These are phyloP conservation scores for Natrix natrix DNA, from an alignment of 2,797 vertebrate genomes.

Conservation along the genomic window DNA sequence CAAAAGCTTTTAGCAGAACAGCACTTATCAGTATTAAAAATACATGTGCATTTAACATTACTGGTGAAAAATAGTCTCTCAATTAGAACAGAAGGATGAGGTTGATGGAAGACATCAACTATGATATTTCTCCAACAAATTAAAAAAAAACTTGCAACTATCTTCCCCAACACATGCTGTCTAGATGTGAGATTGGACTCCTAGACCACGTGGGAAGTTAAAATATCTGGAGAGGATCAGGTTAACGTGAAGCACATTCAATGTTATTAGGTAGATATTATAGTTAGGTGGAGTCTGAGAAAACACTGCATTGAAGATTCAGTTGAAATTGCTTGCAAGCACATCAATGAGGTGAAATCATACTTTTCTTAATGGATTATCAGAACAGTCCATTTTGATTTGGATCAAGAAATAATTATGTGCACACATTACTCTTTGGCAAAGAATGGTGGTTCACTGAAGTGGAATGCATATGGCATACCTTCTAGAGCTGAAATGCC, in stretches of 20 bases:
- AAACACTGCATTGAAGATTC: background rate
- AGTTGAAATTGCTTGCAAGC: background rate
- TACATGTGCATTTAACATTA: background rate
- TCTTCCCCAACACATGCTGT: background rate
- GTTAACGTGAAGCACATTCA: background rate
- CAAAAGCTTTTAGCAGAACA: background rate
- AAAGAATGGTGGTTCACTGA: background rate
- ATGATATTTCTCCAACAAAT: background rate
- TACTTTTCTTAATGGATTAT: background rate
- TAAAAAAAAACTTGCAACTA: background rate
- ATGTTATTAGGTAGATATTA: background rate
- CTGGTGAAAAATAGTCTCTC: background rate
- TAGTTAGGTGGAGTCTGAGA: background rate
- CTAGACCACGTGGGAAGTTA: background rate
- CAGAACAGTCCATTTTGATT: background rate
- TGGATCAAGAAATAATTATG: background rate
- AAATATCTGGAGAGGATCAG: background rate
- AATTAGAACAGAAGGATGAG: background rate
- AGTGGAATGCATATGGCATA: background rate
- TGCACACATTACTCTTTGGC: background rate
- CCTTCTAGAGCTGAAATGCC: background rate
- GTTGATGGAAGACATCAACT: background rate
- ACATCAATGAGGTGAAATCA: background rate
- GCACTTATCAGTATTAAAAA: background rate
- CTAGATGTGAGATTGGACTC: background rate